Evolutionary conservation across 1,140 invertebrate genomes (phyloP), one percentile per base, ranked within the genome.

Genomic region (Acromyrmex heyeri): DNA sequence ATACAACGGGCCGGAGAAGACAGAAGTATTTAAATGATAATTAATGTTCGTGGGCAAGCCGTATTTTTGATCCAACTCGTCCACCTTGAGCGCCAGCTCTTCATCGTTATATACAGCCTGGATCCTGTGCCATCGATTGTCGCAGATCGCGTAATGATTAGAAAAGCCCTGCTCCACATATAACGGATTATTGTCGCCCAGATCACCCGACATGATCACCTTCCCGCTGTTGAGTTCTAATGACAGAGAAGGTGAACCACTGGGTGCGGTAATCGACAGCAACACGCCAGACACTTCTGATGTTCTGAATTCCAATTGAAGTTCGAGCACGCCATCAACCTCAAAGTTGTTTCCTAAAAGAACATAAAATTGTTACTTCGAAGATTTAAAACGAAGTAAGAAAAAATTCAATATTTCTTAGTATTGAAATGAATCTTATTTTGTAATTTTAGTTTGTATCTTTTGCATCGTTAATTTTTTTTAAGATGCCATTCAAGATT

Each of bases 81-180:
- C 98, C 0, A 99, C 97, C 86, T 96, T 96, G 1, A 99, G 93
- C 0, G 96, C 96, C 0, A 98, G 93, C 87, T 97, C 96, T 78
- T 97, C 96, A 61, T 96, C 96, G 7, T 97, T 96, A 90, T 97
- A 97, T 7, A 97, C 95, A 0, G 97, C 98, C 67, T 96, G 96
- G 18, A 99, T 96, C 81, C 96, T 96, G 93, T 99, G 98, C 98
- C 98, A 99, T 89, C 96, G 96, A 88, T 98, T 98, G 94, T 99
- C 97, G 94, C 98, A 99, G 3, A 98, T 94, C 1, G 96, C 95
- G 91, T 96, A 97, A 65, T 96, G 96, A 70, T 96, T 96, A 18
- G 96, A 93, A 53, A 97, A 96, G 38, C 93, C 92, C 94, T 97
- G 91, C 92, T 97, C 93, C 38, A 97, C 95, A 93, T 96, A 91